Evolutionary conservation across 2,113 vertebrate species (phyloP).

Genomic region (Triplophysa dalaica): DNA sequence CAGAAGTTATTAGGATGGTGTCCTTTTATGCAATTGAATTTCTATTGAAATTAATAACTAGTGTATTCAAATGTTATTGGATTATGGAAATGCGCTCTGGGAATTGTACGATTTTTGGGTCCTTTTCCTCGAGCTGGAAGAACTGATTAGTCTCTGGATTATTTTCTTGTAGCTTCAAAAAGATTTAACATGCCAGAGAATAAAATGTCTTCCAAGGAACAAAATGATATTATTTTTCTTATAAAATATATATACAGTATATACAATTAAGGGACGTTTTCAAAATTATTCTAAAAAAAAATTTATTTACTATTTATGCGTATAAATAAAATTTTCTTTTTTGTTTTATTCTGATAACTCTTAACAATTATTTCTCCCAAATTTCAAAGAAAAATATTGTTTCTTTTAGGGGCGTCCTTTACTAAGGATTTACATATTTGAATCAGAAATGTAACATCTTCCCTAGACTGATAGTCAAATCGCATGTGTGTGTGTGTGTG

Average conservation of each 20-base stretch:
- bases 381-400: no score
- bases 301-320: no score
- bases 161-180: neutral
- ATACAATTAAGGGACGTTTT: no score
- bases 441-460: no score
- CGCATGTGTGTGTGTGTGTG: no score
- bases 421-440: no score
- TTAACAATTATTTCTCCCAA: no score
- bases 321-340: no score
- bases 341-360: no score
- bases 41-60: conserved; percentile 26
- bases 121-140: conserved; percentile 12
- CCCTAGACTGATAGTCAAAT: no score
- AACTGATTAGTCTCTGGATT: conserved; percentile 3
- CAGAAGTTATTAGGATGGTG: conserved; percentile 23
- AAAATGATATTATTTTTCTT: conserved; percentile 5
- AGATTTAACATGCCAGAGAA: neutral
- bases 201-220: neutral
- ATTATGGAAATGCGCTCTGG: conserved; percentile 31
- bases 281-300: no score
- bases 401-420: no score
- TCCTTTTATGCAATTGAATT: conserved; percentile 21
- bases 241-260: neutral
- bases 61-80: conserved; percentile 37
- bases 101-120: neutral